phyloP scores from a whole-genome alignment of 2,797 vertebrate genomes.

The Parotocinclus haroldoi region DNA sequence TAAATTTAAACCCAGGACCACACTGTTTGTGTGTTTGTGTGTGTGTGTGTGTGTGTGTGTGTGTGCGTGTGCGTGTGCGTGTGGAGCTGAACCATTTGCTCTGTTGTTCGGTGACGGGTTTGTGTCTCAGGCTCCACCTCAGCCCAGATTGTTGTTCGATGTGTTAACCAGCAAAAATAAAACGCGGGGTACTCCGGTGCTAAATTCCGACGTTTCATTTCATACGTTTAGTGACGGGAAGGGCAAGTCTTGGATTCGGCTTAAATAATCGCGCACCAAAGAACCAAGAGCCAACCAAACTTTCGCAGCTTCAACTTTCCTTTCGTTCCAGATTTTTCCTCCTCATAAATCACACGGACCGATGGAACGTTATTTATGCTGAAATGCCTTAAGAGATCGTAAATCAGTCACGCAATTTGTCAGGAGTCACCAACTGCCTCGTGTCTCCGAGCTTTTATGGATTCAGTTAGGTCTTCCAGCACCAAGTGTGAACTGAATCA shows the following conservation, averaged over 20 bases:
- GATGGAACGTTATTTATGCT: no score
- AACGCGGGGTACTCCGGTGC: conserved; percentile 9
- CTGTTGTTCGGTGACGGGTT: conserved; percentile 24
- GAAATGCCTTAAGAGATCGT: no score
- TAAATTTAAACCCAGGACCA: background rate
- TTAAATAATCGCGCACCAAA: background rate
- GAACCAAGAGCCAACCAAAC: no score
- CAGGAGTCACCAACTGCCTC: no score
- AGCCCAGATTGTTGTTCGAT: conserved; percentile 29
- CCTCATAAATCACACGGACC: no score
- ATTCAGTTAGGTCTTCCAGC: no score
- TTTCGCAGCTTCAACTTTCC: no score
- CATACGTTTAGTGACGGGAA: background rate
- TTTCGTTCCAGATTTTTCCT: no score
- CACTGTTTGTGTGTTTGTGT: no score
- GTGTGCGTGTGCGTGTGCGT: conserved; percentile 2
- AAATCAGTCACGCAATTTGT: no score
- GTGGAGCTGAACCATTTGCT: background rate
- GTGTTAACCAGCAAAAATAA: conserved; percentile 40
- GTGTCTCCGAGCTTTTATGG: no score
- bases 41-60: conserved; percentile 9
- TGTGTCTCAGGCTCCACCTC: conserved; percentile 22
- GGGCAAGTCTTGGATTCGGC: background rate
- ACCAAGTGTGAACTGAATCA: no score
- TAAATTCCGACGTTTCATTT: conserved; percentile 6